phyloP scores from a whole-genome alignment of 2,888 invertebrate genomes.

The Phasia obesa region DNA sequence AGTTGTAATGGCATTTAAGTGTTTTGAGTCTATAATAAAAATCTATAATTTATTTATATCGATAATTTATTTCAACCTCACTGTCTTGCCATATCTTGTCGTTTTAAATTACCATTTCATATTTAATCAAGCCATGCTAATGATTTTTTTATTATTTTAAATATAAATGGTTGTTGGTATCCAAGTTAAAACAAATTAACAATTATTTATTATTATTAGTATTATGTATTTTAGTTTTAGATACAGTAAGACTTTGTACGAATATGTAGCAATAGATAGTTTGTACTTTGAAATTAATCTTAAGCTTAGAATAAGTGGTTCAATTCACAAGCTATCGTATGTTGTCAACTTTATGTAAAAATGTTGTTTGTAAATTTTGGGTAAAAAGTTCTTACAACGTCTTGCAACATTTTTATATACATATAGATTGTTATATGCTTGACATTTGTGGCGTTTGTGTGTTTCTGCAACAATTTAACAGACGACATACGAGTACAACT shows the following conservation, averaged over 20 bases:
- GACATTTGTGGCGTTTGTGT: too few relatives aligned
- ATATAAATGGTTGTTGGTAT: conserved; percentile 28
- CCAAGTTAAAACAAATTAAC: conserved; percentile 44
- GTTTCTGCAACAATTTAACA: too few relatives aligned
- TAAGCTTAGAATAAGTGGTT: background rate
- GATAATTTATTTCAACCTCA: background rate
- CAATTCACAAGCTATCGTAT: background rate
- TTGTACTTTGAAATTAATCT: background rate
- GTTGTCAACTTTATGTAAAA: too few relatives aligned
- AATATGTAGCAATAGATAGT: conserved; percentile 8
- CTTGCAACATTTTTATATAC: too few relatives aligned
- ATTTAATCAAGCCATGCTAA: conserved; percentile 7
- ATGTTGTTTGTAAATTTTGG: too few relatives aligned
- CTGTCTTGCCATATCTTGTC: conserved; percentile 20
- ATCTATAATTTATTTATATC: conserved; percentile 34
- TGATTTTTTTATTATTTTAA: conserved; percentile 36
- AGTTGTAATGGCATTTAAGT: conserved; percentile 26
- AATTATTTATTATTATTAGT: conserved; percentile 41
- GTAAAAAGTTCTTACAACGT: too few relatives aligned
- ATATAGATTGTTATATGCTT: too few relatives aligned
- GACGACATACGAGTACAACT: too few relatives aligned
- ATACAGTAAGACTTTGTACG: background rate
- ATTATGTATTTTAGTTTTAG: conserved; percentile 13
- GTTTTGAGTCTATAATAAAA: conserved; percentile 23
- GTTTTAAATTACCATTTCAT: conserved; percentile 20